Conservation (phyloP, 2,113 vertebrate genomes). For the Phoxinus phoxinus region DNA sequence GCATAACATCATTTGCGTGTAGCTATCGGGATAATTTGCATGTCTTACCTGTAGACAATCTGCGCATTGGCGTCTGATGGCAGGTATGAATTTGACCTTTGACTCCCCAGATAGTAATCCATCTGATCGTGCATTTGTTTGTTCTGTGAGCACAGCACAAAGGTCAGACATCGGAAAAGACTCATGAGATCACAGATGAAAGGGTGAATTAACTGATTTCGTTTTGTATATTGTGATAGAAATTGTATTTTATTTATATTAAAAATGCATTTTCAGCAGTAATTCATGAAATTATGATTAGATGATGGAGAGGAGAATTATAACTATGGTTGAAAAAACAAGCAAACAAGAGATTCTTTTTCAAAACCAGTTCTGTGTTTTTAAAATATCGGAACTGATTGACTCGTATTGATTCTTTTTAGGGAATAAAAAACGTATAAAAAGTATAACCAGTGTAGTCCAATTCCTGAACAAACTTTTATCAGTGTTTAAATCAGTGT, state of each 20-base stretch:
- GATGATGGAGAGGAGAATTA: neutral
- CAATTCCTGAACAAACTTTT: neutral
- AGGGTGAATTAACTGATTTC: neutral
- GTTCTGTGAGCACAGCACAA: slow-evolving; percentile 77
- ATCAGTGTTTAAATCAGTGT: no score
- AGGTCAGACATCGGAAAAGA: neutral
- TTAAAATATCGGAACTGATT: neutral
- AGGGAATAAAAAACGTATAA: neutral
- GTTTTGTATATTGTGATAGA: neutral
- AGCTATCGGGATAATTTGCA: neutral
- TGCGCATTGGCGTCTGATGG: slow-evolving; percentile 78
- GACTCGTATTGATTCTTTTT: neutral
- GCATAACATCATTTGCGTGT: neutral
- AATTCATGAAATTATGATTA: neutral
- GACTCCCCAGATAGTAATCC: slow-evolving; percentile 86
- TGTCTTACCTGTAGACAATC: slow-evolving; percentile 81
- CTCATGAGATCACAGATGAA: neutral
- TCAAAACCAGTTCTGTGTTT: neutral
- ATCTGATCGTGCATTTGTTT: slow-evolving; percentile 91
- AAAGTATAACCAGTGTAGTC: neutral
- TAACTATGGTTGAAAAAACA: neutral
- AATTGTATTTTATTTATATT: neutral
- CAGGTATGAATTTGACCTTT: slow-evolving; percentile 74
- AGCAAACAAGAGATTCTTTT: neutral
- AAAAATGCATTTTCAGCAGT: neutral